Percentiles rank a stretch among this genome's conserved stretches.
Conservation (phyloP, 2,113 vertebrate species). For the Rostratula benghalensis region DNA sequence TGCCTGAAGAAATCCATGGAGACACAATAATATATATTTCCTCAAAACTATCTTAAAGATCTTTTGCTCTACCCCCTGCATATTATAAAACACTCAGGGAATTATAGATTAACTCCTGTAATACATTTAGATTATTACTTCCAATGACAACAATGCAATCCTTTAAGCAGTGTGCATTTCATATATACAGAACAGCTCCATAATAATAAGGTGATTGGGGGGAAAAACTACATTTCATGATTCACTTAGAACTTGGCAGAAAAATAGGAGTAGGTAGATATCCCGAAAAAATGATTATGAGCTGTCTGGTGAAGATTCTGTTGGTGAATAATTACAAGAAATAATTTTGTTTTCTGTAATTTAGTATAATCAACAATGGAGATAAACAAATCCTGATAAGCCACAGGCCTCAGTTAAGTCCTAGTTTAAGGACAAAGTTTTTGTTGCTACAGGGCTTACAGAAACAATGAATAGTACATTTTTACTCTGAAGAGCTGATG, state of each 20-base stretch:
- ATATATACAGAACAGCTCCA: background rate
- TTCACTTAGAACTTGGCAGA: background rate
- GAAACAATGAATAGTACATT: background rate
- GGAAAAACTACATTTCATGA: background rate
- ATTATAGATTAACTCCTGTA: constrained; percentile 20
- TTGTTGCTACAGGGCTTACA: background rate
- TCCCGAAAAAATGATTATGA: background rate
- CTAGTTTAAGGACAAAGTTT: background rate
- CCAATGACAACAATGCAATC: background rate
- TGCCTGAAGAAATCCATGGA: background rate
- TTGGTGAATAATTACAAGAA: background rate
- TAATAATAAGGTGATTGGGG: background rate
- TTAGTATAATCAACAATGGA: background rate
- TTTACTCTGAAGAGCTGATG: background rate
- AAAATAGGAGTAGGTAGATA: background rate
- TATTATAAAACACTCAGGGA: constrained; percentile 5
- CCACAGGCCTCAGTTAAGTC: background rate
- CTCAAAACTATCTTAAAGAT: background rate
- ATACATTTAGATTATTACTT: constrained; percentile 38
- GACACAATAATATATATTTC: background rate
- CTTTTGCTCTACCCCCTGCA: background rate
- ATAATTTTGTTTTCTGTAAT: background rate
- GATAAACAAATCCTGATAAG: background rate
- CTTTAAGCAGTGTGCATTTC: background rate
- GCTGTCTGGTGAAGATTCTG: background rate